Evolutionary conservation across 2,113 vertebrate genomes (phyloP), one percentile per base, ranked within the genome.

Genomic region (Physeter macrocephalus): DNA sequence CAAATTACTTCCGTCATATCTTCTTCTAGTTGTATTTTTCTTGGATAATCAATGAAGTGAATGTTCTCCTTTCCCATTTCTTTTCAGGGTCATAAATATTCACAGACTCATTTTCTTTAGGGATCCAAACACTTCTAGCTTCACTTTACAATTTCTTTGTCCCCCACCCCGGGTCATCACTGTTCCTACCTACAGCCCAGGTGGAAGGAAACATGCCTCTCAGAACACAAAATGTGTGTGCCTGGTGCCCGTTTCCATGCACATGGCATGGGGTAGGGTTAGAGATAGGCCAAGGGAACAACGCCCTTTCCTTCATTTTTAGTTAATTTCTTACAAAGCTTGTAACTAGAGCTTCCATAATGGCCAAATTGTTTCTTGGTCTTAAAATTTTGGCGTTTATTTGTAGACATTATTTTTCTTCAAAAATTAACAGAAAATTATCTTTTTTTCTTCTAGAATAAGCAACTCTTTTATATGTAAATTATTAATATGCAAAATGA

Each of bases 401-500:
- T 92, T 96, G 81, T 31, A 39, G 29, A 75, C 5, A 85, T 80
- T 39, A 72, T 52, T 92, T 82, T 77, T 94, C 61, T 67, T 97
- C 67, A 96, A 71, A 88, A 89, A 66, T 17, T 94, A 66, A 20
- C 41, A 93, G 6, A 78, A 91, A 96, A 74, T 89, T 36, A 43
- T 89, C 6, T 34, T 89, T 94, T 72, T 87, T 23, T 97, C 43
- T 41, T 94, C 86, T 93, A 13, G 94, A 74, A 95, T 2, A 83
- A 93, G 12, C 0, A 95, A 41, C 82, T 92, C 6, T 96, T 94
- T 92, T 89, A 52, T 10, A 61, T 83, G 6, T 75, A 90, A 92
- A 59, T 11, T 43, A 29, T 96, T n/a, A 91, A 49, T 94, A 86
- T 49, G 43, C 15, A 92, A 97, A 87, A 27, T 88, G 54, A 3